phyloP scores from a whole-genome alignment of 2,888 invertebrate genomes.

The Drosophila eohydei region DNA sequence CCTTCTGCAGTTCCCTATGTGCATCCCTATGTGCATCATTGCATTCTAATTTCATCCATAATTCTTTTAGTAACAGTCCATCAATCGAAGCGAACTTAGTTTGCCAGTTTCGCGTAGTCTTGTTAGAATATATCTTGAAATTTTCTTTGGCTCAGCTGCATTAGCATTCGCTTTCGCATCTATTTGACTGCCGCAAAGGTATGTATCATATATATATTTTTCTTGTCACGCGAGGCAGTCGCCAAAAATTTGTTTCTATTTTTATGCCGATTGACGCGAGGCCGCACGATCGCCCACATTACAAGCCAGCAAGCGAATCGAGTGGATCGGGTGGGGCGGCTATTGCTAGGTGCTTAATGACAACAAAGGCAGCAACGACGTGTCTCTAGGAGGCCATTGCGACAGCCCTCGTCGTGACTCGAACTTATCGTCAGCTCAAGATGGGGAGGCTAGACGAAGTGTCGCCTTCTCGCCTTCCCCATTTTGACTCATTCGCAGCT shows the following conservation, averaged over 20 bases:
- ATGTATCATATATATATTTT: background rate
- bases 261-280: conserved; percentile 71
- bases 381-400: conserved; percentile 40
- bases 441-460: background rate
- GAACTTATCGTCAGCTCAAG: background rate
- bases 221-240: conserved; percentile 39
- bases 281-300: conserved; percentile 63
- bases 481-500: too few species aligned
- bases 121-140: background rate
- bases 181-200: conserved; percentile 15
- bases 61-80: background rate
- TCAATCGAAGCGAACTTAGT: background rate
- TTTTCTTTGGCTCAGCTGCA: background rate
- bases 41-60: background rate
- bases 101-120: background rate
- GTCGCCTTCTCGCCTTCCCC: background rate
- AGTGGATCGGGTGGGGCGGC: background rate
- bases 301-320: conserved; percentile 24
- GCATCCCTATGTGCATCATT: background rate
- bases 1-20: background rate
- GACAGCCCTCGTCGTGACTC: background rate
- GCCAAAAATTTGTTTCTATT: conserved; percentile 65
- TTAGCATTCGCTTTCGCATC: conserved; percentile 1
- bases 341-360: conserved; percentile 13
- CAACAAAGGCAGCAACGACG: conserved; percentile 37